Evolutionary conservation across 2,888 invertebrate species (phyloP).

Genomic region (Polydrusus tereticollis): DNA sequence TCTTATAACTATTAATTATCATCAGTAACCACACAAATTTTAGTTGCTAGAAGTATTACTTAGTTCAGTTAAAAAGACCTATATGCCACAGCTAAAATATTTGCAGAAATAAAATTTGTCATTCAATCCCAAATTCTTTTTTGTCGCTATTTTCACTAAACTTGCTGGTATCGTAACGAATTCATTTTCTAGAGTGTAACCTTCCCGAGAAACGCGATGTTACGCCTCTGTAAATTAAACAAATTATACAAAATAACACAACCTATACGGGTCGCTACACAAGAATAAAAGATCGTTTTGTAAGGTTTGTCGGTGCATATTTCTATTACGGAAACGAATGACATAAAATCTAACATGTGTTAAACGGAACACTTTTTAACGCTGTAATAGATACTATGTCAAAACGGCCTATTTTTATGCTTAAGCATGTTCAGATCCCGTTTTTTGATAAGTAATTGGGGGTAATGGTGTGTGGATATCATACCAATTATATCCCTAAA

Average conservation of each 20-base stretch:
- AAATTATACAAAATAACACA: slow-evolving; percentile 5
- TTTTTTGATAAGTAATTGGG: slow-evolving; percentile 34
- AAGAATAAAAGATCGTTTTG: slow-evolving; percentile 45
- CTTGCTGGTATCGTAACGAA: no score
- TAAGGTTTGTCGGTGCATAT: slow-evolving; percentile 23
- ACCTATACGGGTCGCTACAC: slow-evolving; percentile 19
- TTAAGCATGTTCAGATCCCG: slow-evolving; percentile 19
- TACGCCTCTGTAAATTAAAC: slow-evolving; percentile 10
- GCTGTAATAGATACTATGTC: slow-evolving; percentile 31
- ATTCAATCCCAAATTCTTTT: no score
- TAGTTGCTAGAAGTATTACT: no score
- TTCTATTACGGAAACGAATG: slow-evolving; percentile 43
- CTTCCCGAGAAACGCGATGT: neutral
- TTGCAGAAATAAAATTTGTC: no score
- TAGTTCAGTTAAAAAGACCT: no score
- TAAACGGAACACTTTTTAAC: slow-evolving; percentile 44
- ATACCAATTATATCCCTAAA: no score
- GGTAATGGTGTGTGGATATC: slow-evolving; percentile 40
- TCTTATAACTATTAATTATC: no score
- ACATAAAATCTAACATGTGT: slow-evolving; percentile 48
- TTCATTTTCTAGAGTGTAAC: no score
- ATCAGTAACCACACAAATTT: no score
- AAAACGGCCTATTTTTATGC: slow-evolving; percentile 19
- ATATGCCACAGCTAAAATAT: no score
- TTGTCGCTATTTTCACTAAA: no score